Conservation (phyloP, 2,113 vertebrate genomes). For the Oophaga pumilio region DNA sequence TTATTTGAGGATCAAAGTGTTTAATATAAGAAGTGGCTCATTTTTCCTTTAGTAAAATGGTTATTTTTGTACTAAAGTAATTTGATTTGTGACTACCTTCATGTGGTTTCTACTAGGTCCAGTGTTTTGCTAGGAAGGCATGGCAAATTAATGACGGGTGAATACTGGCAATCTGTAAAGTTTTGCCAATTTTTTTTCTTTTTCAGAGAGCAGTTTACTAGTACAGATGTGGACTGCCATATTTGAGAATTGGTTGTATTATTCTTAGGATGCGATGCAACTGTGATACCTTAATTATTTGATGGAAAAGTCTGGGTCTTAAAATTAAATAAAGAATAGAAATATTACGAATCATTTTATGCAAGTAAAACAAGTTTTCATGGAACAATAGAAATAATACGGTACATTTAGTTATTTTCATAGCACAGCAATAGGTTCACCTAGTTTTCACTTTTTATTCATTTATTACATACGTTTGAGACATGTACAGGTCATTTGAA, state of each 20-base stretch:
- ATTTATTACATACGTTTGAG: too few relatives aligned
- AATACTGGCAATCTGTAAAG: neutral
- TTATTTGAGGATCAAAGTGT: slow-evolving; percentile 33
- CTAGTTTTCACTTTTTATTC: neutral
- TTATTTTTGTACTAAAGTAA: neutral
- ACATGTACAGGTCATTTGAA: too few relatives aligned
- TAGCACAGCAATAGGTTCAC: neutral
- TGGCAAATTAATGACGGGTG: neutral
- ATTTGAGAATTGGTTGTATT: neutral
- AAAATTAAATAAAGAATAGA: too few relatives aligned
- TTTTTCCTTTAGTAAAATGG: slow-evolving; percentile 28
- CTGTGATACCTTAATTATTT: neutral
- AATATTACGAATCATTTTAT: neutral
- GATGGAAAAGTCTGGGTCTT: neutral
- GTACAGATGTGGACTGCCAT: slow-evolving; percentile 11
- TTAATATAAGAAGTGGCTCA: neutral
- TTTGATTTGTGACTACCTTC: neutral
- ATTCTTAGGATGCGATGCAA: neutral
- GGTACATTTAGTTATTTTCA: neutral
- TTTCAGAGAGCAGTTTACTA: neutral
- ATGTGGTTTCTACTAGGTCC: neutral
- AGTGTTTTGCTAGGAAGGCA: neutral
- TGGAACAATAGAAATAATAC: neutral
- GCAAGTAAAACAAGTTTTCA: neutral
- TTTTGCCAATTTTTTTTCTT: neutral